Base-by-base conservation (phyloP, 1,140 invertebrate genomes). In the Anastatus disparis region DNA sequence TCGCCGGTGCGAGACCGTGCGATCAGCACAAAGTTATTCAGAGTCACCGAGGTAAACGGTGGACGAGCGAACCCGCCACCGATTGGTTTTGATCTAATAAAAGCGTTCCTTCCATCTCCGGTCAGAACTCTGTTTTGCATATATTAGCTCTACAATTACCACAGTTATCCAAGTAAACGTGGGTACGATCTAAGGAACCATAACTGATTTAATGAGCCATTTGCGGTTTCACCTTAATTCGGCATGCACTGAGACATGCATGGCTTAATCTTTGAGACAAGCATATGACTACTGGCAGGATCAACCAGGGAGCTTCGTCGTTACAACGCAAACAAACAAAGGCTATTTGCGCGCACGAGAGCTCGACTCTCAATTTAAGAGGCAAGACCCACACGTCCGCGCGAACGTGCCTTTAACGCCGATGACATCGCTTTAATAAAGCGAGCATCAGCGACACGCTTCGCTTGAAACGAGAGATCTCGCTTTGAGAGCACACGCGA, bases 81-180 rank as follows among this genome's bases (percentile, higher is more conserved):
- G 82, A 82, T 89, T 89, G 88, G 87, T 90, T 89, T 90, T 89
- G 86, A 88, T 89, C 89, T 91, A 90, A 91, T 92, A 90, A 92
- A 91, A 89, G 88, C 90, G 87, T 88, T 87, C 89, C 87, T 91
- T 84, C 88, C 88, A 87, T 87, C 86, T 86, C 86, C 87, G 88
- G 88, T 89, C 87, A 86, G 88, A 86, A 86, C 86, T 89, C 86
- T 87, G 53, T 85, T 88, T 87, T 88, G 90, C 91, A 92, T 90
- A 91, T 92, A 92, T 92, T 91, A 92, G 90, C 91, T 93, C 91
- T 92, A 92, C 90, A 92, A 89, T 59, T 68, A 68, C 91, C 90
- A 92, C 92, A 91, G 92, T 94, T 94, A 94, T 94, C 92, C 92
- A 93, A 90, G 90, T 92, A 93, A 89, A 82, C 84, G 84, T 86